Conservation (phyloP, 2,797 vertebrate species). For the Heteromormyrus szaboi region DNA sequence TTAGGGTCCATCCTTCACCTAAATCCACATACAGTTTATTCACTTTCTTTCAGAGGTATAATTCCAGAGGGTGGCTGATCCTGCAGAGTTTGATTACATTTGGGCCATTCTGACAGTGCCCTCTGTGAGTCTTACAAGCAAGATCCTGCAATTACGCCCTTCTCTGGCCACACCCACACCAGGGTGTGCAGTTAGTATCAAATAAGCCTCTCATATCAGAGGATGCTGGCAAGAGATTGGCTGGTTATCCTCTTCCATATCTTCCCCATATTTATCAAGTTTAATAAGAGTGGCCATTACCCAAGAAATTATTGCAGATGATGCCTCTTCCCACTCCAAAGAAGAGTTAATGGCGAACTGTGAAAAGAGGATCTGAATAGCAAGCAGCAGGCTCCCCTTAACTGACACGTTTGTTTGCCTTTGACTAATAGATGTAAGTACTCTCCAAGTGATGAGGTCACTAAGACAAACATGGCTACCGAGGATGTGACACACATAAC, state of each 20-base stretch:
- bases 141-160: neutral
- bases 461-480: neutral
- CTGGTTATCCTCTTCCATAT: slow-evolving; percentile 34
- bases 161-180: neutral
- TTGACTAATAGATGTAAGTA: neutral
- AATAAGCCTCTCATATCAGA: slow-evolving; percentile 20
- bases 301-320: slow-evolving; percentile 50
- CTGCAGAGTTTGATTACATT: slow-evolving; percentile 3
- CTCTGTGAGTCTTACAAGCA: neutral
- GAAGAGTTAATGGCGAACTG: slow-evolving; percentile 10
- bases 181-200: slow-evolving; percentile 14
- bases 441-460: neutral
- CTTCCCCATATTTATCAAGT: slow-evolving; percentile 50
- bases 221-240: slow-evolving; percentile 23
- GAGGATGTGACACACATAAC: neutral
- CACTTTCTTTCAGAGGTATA: slow-evolving; percentile 13
- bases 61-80: slow-evolving; percentile 1
- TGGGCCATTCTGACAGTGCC: neutral
- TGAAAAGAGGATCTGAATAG: slow-evolving; percentile 27
- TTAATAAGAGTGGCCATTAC: slow-evolving; percentile 56
- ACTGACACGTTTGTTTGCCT: slow-evolving; percentile 23
- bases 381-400: slow-evolving; percentile 22
- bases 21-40: slow-evolving; percentile 5
- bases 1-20: neutral
- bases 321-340: slow-evolving; percentile 34